Evolutionary conservation across 2,113 vertebrate species (phyloP).

Genomic region (Phodopus roborovskii): DNA sequence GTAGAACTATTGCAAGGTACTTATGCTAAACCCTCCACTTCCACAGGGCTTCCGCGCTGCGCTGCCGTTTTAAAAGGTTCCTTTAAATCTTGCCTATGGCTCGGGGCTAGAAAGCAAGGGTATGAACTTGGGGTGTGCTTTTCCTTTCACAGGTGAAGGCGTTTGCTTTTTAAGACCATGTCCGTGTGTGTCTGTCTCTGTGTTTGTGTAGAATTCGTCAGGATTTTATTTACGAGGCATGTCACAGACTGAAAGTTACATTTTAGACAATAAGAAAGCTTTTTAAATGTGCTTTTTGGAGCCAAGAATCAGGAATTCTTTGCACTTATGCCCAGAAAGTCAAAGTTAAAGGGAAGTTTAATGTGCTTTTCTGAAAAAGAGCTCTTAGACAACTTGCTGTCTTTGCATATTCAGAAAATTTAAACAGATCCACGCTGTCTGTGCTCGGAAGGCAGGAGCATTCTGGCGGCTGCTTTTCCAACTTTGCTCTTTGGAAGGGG

Average conservation of each 20-base stretch:
- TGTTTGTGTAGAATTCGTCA: constrained; percentile 53
- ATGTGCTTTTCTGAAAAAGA: constrained; percentile 83
- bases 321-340: constrained; percentile 80
- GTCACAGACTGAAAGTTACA: constrained; percentile 61
- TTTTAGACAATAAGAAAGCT: constrained; percentile 81
- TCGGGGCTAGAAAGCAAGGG: constrained; percentile 75
- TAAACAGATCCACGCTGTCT: constrained; percentile 81
- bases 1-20: constrained; percentile 85
- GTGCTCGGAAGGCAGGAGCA: constrained; percentile 81
- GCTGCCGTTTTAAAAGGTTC: constrained; percentile 80
- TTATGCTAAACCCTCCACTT: constrained; percentile 83
- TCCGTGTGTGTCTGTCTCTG: neutral
- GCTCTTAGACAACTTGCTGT: constrained; percentile 84
- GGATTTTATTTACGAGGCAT: constrained; percentile 69
- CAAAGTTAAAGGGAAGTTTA: constrained; percentile 85
- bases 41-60: constrained; percentile 78
- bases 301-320: constrained; percentile 79
- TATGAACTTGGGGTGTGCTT: constrained; percentile 73
- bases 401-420: constrained; percentile 81
- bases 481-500: constrained; percentile 80
- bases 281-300: constrained; percentile 82
- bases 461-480: constrained; percentile 80
- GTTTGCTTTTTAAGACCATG: constrained; percentile 76
- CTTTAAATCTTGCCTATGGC: constrained; percentile 83
- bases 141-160: constrained; percentile 87